These are phyloP conservation scores for Hiodon tergisus DNA, from an alignment of 2,113 vertebrate genomes.

Conservation along the genomic window DNA sequence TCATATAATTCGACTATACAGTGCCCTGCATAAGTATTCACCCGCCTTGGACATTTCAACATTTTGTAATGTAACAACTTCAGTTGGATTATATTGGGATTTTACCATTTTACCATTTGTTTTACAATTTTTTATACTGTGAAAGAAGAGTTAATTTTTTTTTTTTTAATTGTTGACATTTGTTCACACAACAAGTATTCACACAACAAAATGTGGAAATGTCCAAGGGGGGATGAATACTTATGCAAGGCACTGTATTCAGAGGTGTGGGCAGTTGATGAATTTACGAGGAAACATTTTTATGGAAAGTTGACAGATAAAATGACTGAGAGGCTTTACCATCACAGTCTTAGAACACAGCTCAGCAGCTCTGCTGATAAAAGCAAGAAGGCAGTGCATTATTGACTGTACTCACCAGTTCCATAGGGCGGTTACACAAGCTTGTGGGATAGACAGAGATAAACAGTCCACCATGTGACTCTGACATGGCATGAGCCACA, in stretches of 20 bases:
- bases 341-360: not conserved
- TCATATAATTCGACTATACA: no score
- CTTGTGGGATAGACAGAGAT: constrained; percentile 38
- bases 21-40: no score
- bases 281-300: not conserved
- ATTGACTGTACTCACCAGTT: constrained; percentile 41
- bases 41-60: no score
- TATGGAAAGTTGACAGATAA: not conserved
- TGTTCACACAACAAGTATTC: not conserved
- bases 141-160: no score
- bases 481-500: constrained; percentile 39
- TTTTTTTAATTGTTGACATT: no score
- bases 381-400: constrained; percentile 21
- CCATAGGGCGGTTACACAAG: constrained; percentile 47
- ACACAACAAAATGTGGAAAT: no score
- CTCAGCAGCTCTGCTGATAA: not conserved
- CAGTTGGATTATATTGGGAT: no score
- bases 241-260: not conserved
- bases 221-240: not conserved
- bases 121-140: no score
- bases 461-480: constrained; percentile 42
- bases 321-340: constrained; percentile 5
- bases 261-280: not conserved
- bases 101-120: no score
- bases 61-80: no score